phyloP scores from a whole-genome alignment of 1,140 invertebrate species.

The Zaprionus kolodkinae region DNA sequence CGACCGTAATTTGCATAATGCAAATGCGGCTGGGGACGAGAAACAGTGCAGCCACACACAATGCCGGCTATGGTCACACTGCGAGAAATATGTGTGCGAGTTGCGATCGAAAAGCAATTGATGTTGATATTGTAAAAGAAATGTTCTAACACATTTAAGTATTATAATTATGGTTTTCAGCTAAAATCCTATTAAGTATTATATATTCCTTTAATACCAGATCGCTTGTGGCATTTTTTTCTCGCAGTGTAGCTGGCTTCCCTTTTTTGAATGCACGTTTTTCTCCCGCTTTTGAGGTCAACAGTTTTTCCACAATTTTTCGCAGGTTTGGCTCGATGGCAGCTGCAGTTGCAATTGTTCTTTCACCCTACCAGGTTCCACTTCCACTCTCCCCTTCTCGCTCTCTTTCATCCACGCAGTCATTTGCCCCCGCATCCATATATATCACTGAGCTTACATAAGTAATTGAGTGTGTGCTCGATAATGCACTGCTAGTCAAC shows the following conservation, averaged over 20 bases:
- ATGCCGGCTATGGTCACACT: slow-evolving; percentile 19
- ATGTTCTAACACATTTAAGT: no score
- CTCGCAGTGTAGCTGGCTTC: slow-evolving; percentile 2
- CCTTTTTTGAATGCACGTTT: slow-evolving; percentile 23
- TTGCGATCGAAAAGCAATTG: not conserved
- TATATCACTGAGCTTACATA: slow-evolving; percentile 66
- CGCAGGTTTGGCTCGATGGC: slow-evolving; percentile 53
- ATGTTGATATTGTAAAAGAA: no score
- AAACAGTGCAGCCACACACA: slow-evolving; percentile 29
- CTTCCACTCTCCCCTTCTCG: not conserved
- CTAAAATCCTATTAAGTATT: no score
- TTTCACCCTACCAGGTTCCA: not conserved
- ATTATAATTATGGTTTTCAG: no score
- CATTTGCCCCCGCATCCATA: not conserved
- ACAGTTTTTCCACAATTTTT: slow-evolving; percentile 68
- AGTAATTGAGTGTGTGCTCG: slow-evolving; percentile 82
- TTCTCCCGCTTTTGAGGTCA: slow-evolving; percentile 63
- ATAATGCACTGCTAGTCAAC: slow-evolving; percentile 68
- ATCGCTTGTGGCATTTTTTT: not conserved
- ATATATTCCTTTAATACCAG: no score
- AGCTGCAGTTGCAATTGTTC: slow-evolving; percentile 75
- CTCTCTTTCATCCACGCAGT: not conserved
- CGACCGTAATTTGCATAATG: slow-evolving; percentile 74
- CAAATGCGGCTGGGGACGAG: slow-evolving; percentile 59
- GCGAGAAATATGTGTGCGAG: not conserved